Percentiles rank a stretch among this genome's conserved stretches.
phyloP scores from a whole-genome alignment of 92 coral and sea anemone genomes.

The Palythoa grandiflora region DNA sequence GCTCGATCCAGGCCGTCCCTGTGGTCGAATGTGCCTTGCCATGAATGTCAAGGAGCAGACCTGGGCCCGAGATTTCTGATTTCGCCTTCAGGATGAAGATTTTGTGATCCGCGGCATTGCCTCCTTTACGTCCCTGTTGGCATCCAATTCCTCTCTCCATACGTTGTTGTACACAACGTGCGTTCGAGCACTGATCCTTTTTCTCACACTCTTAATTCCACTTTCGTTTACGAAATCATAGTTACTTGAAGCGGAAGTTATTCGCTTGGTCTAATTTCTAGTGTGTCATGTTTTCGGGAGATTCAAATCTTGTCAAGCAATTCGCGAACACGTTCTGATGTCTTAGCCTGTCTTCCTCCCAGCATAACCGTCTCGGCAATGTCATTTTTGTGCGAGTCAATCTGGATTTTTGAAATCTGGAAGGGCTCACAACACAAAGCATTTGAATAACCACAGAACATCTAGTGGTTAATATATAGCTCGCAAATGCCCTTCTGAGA shows the following conservation, averaged over 20 bases:
- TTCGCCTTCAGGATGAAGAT: slow-evolving; percentile 23
- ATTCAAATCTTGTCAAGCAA: too few species aligned
- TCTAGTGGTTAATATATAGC: background rate
- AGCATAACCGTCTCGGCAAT: too few species aligned
- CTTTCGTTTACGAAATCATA: too few species aligned
- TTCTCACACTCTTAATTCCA: too few species aligned
- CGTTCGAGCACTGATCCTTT: slow-evolving; percentile 25
- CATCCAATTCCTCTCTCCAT: slow-evolving; percentile 37
- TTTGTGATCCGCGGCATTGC: slow-evolving; percentile 26
- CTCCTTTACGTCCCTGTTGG: slow-evolving; percentile 28
- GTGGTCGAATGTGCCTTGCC: background rate
- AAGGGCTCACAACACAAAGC: background rate
- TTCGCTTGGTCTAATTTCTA: too few species aligned
- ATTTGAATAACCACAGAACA: background rate
- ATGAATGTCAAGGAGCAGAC: slow-evolving; percentile 44
- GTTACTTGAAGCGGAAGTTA: too few species aligned
- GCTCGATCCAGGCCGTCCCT: slow-evolving; percentile 24
- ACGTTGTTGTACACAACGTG: slow-evolving; percentile 43
- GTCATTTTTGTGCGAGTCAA: too few species aligned
- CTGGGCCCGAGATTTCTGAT: slow-evolving; percentile 39
- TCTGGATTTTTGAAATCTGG: too few species aligned
- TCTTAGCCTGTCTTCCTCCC: too few species aligned
- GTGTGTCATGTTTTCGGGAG: too few species aligned
- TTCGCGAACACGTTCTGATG: too few species aligned
- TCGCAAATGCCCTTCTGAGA: slow-evolving; percentile 52